These are phyloP conservation scores for Agrochola lychnidis DNA, from an alignment of 2,888 invertebrate species.

Conservation along the genomic window DNA sequence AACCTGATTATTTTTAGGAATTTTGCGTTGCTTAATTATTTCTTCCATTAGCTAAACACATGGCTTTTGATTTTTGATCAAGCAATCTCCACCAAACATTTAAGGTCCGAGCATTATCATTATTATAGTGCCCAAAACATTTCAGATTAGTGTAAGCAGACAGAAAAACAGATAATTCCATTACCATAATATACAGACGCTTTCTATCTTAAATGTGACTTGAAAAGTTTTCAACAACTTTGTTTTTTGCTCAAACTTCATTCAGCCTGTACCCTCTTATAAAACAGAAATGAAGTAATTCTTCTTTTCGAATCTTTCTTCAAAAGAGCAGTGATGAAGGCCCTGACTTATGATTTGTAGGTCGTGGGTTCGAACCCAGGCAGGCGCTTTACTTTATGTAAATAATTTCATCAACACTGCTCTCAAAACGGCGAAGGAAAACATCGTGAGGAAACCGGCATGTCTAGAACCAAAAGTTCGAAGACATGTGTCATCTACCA, in stretches of 20 bases:
- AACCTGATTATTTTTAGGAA: background rate
- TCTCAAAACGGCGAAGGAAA: no score
- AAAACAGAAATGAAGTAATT: constrained; percentile 12
- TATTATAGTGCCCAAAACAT: background rate
- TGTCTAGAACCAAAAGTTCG: no score
- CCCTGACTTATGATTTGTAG: no score
- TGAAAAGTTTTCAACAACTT: constrained; percentile 33
- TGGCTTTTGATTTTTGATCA: background rate
- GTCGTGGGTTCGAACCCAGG: no score
- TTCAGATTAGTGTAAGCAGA: constrained; percentile 9
- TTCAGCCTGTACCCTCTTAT: constrained; percentile 16
- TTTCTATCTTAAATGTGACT: constrained; percentile 36
- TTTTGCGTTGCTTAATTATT: background rate
- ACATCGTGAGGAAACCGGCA: no score
- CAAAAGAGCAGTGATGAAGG: no score
- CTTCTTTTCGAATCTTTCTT: background rate
- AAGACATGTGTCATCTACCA: no score
- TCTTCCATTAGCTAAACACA: background rate
- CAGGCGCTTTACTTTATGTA: no score
- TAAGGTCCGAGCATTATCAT: background rate
- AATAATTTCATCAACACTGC: no score
- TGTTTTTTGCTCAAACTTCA: constrained; percentile 37
- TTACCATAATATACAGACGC: constrained; percentile 17
- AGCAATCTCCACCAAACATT: background rate
- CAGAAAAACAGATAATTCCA: constrained; percentile 21